These are phyloP conservation scores for Hyles vespertilio DNA, from an alignment of 1,140 invertebrate species.

Conservation along the genomic window DNA sequence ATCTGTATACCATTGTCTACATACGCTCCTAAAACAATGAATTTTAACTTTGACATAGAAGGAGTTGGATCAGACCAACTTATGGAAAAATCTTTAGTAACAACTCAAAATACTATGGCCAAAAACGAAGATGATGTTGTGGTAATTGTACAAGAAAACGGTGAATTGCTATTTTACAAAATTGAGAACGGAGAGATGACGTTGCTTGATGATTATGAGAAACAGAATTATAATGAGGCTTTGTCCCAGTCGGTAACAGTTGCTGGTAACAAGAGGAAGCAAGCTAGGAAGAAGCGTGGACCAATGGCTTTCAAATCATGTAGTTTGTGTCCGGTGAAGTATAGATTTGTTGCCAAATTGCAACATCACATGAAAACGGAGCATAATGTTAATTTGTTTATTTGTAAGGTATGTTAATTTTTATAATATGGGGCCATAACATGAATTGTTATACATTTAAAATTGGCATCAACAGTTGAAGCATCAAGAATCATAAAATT, in stretches of 20 bases:
- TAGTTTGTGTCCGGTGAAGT: slow-evolving; percentile 51
- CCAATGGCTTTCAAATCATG: slow-evolving; percentile 52
- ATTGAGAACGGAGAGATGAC: slow-evolving; percentile 23
- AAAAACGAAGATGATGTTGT: slow-evolving; percentile 35
- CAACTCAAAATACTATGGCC: slow-evolving; percentile 8
- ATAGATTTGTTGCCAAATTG: slow-evolving; percentile 57
- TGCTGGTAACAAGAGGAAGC: slow-evolving; percentile 7
- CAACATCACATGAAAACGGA: slow-evolving; percentile 58
- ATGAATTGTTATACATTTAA: neutral
- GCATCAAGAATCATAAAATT: no score
- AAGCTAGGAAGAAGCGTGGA: slow-evolving; percentile 37
- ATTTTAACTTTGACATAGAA: slow-evolving; percentile 32
- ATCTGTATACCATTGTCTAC: slow-evolving; percentile 45
- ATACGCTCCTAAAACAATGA: slow-evolving; percentile 22
- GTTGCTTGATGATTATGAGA: slow-evolving; percentile 17
- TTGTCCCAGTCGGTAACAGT: slow-evolving; percentile 3
- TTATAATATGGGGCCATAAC: neutral
- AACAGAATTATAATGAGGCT: slow-evolving; percentile 17
- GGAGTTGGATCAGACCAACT: slow-evolving; percentile 12
- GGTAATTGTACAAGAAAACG: slow-evolving; percentile 38
- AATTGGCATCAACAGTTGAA: neutral
- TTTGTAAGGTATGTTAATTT: slow-evolving; percentile 48
- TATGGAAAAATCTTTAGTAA: neutral
- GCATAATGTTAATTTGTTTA: slow-evolving; percentile 49
- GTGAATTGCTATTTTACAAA: slow-evolving; percentile 31